phyloP scores from a whole-genome alignment of 2,888 invertebrate species.

The Melanargia galathea region DNA sequence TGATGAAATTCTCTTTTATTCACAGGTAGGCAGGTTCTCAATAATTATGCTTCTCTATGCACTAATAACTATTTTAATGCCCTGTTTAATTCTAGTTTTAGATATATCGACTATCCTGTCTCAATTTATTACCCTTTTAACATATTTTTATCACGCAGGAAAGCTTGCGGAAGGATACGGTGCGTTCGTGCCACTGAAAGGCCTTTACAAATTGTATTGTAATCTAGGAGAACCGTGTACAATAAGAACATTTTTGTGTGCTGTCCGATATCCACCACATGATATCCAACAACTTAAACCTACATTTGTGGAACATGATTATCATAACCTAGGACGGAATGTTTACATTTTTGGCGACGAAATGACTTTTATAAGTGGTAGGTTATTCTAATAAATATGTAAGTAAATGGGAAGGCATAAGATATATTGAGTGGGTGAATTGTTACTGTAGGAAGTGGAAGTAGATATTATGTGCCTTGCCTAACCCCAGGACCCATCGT shows the following conservation, averaged over 20 bases:
- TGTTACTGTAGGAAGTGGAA: too few relatives aligned
- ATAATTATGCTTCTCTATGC: too few relatives aligned
- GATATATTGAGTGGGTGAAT: too few relatives aligned
- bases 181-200: constrained; percentile 67
- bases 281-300: constrained; percentile 47
- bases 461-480: too few relatives aligned
- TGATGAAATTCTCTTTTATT: too few relatives aligned
- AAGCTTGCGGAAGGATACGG: constrained; percentile 59
- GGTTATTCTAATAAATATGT: constrained; percentile 49
- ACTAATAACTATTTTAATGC: too few relatives aligned
- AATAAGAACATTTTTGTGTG: constrained; percentile 62
- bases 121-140: not conserved
- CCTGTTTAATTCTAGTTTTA: not conserved
- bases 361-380: constrained; percentile 60
- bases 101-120: not conserved
- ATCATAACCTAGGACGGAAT: constrained; percentile 58
- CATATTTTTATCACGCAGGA: constrained; percentile 48
- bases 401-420: too few relatives aligned
- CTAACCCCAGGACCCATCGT: too few relatives aligned
- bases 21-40: too few relatives aligned
- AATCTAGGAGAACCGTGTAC: constrained; percentile 74
- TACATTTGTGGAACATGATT: constrained; percentile 49
- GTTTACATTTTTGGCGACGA: constrained; percentile 64
- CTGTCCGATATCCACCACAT: constrained; percentile 57
- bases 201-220: constrained; percentile 69